A percentile compares a stretch with the other conserved stretches of the same genome.
Conservation (phyloP, 1,140 invertebrate species). For the Aphaenogaster rudis region DNA sequence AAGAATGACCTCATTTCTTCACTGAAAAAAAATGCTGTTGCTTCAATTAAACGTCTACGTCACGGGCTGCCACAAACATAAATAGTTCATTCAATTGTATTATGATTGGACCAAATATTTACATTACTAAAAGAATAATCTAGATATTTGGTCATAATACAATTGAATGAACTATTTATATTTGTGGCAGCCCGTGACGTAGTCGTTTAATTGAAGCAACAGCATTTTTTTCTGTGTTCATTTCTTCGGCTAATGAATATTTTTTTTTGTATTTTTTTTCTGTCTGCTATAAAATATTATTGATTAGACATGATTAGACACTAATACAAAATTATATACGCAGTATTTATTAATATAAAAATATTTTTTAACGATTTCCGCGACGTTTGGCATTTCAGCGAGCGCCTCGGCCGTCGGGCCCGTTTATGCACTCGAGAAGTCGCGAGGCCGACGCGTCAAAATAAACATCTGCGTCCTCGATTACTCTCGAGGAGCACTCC, state of each 20-base stretch:
- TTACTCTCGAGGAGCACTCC: constrained; percentile 75
- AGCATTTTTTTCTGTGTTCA: neutral
- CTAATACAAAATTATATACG: neutral
- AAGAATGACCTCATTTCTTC: too few species aligned
- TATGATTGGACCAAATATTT: too few species aligned
- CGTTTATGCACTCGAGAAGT: constrained; percentile 69
- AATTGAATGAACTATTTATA: too few species aligned
- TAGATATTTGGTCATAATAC: too few species aligned
- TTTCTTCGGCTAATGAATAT: neutral
- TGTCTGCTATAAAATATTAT: neutral
- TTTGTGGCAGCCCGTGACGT: too few species aligned
- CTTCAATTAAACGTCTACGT: too few species aligned
- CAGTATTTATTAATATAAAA: neutral
- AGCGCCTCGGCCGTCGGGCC: neutral
- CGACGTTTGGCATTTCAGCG: neutral
- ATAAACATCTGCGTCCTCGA: constrained; percentile 83
- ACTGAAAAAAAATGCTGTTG: too few species aligned
- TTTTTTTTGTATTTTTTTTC: neutral
- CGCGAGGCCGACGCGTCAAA: constrained; percentile 75
- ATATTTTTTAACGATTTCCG: neutral
- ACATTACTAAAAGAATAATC: too few species aligned
- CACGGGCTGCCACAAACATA: too few species aligned
- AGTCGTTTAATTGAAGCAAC: too few species aligned
- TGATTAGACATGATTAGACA: neutral
- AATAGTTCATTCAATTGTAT: too few species aligned